These are phyloP conservation scores for Apoda limacodes DNA, from an alignment of 2,888 invertebrate genomes.

Conservation along the genomic window DNA sequence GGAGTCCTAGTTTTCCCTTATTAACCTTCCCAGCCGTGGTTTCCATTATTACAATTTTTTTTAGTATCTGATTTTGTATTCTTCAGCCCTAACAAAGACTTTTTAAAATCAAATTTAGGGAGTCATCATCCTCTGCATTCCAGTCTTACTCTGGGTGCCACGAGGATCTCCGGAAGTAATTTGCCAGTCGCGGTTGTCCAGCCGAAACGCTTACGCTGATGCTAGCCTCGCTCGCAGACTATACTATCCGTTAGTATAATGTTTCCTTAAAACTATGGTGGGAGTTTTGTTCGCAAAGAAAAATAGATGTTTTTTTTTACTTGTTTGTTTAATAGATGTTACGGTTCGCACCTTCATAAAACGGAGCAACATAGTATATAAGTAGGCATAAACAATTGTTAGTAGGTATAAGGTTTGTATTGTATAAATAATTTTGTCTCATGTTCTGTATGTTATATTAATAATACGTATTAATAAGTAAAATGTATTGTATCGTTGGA, in stretches of 20 bases:
- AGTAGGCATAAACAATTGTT: too few relatives aligned
- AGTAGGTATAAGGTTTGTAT: too few relatives aligned
- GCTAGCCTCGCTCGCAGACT: too few relatives aligned
- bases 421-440: too few relatives aligned
- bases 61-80: slow-evolving; percentile 12
- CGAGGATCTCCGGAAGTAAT: slow-evolving; percentile 17
- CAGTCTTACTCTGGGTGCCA: slow-evolving; percentile 21
- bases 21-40: slow-evolving; percentile 23
- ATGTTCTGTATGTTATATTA: too few relatives aligned
- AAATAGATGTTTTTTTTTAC: too few relatives aligned
- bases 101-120: slow-evolving; percentile 17
- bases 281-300: slow-evolving; percentile 9
- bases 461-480: too few relatives aligned
- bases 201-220: slow-evolving; percentile 9
- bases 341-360: too few relatives aligned
- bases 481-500: too few relatives aligned
- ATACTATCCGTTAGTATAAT: slow-evolving; percentile 13
- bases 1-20: slow-evolving; percentile 21
- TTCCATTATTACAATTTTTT: slow-evolving; percentile 13
- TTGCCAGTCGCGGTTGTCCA: slow-evolving; percentile 7
- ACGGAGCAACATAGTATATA: too few relatives aligned
- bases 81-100: slow-evolving; percentile 12
- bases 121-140: slow-evolving; percentile 12
- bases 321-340: too few relatives aligned
- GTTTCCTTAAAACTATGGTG: slow-evolving; percentile 16